Conservation (phyloP, 2,888 invertebrate species). For the Scaptodrosophila latifasciaeformis region DNA sequence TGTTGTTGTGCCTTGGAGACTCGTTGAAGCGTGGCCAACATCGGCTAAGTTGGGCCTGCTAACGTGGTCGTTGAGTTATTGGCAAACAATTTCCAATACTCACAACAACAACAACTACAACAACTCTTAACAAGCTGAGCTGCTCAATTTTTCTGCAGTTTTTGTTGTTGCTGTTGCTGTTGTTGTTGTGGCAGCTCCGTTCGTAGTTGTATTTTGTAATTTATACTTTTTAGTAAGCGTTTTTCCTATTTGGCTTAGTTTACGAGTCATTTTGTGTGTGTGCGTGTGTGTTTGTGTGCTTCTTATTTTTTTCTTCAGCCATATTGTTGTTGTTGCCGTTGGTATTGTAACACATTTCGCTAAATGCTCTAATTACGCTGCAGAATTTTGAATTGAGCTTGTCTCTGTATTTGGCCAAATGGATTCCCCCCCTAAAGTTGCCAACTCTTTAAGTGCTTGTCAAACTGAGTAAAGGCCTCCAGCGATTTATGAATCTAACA, state of each 20-base stretch:
- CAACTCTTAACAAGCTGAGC: too few species aligned
- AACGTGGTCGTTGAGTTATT: constrained; percentile 36
- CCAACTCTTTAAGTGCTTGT: not conserved
- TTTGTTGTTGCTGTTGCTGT: constrained; percentile 7
- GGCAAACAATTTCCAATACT: constrained; percentile 60
- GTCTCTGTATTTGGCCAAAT: constrained; percentile 5
- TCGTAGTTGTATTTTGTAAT: constrained; percentile 51
- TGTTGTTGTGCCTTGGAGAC: constrained; percentile 36
- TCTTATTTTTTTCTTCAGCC: too few species aligned
- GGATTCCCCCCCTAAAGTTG: too few species aligned
- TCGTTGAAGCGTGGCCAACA: constrained; percentile 58
- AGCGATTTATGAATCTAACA: not conserved
- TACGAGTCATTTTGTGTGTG: constrained; percentile 37
- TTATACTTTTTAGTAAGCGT: constrained; percentile 42
- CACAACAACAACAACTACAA: not conserved
- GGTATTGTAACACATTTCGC: constrained; percentile 29
- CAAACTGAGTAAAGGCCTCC: not conserved
- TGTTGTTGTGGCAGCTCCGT: constrained; percentile 11
- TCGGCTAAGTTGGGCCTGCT: constrained; percentile 9
- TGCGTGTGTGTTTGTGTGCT: too few species aligned
- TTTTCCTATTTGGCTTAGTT: constrained; percentile 25
- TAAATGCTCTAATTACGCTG: constrained; percentile 57
- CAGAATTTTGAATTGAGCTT: constrained; percentile 36
- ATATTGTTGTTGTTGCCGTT: not conserved
- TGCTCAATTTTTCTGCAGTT: too few species aligned